Evolutionary conservation across 2,888 invertebrate genomes (phyloP).

Genomic region (Tribolium freemani): DNA sequence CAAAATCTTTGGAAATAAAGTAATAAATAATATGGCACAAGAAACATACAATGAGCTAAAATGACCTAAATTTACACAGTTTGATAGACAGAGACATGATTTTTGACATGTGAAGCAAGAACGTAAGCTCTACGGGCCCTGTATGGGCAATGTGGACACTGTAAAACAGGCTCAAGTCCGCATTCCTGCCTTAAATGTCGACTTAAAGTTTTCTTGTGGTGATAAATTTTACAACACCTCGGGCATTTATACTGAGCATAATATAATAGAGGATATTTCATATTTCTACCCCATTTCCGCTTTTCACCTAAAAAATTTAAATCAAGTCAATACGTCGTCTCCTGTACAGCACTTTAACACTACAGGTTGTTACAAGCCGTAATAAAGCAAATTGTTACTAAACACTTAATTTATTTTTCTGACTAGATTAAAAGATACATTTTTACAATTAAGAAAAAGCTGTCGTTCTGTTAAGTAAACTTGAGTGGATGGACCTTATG

Average conservation of each 20-base stretch:
- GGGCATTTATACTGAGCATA: constrained; percentile 62
- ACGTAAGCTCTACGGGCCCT: constrained; percentile 75
- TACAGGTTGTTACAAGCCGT: not conserved
- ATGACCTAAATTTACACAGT: constrained; percentile 32
- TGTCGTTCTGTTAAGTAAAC: constrained; percentile 10
- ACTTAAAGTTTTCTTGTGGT: constrained; percentile 69
- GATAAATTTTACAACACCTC: constrained; percentile 69
- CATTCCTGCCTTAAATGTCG: constrained; percentile 70
- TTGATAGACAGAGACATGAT: constrained; percentile 56
- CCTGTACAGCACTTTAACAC: not conserved
- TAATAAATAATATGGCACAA: constrained; percentile 4
- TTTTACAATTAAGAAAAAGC: not conserved
- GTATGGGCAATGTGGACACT: constrained; percentile 82
- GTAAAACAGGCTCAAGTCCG: constrained; percentile 77
- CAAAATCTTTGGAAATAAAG: constrained; percentile 4
- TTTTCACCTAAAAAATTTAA: constrained; percentile 37
- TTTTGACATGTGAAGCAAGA: constrained; percentile 65
- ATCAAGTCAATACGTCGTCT: not conserved
- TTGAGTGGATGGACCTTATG: constrained; percentile 57
- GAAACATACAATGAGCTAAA: constrained; percentile 1
- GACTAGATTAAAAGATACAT: constrained; percentile 25
- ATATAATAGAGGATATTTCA: constrained; percentile 24
- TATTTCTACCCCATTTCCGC: constrained; percentile 18
- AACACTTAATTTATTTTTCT: not conserved
- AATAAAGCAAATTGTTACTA: constrained; percentile 1